Percentiles rank a stretch among this genome's conserved stretches.
Conservation (phyloP, 1,140 invertebrate genomes). For the Pachyrhynchus sulphureomaculatus region DNA sequence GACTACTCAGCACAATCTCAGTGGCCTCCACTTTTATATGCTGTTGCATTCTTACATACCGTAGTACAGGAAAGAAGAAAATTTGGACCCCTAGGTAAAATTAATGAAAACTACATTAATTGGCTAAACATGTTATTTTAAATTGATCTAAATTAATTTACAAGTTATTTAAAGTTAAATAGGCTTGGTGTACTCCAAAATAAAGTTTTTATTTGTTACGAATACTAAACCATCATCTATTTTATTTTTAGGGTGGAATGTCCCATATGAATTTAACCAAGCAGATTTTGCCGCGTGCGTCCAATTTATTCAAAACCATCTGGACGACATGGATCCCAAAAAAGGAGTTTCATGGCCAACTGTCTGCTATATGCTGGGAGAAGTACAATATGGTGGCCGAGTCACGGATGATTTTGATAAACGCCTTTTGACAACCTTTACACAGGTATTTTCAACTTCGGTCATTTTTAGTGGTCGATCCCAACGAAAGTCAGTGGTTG, state of each 20-base stretch:
- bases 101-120: too few species aligned
- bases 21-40: constrained; percentile 94
- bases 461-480: neutral
- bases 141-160: too few species aligned
- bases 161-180: too few species aligned
- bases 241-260: constrained; percentile 87
- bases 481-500: too few species aligned
- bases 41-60: constrained; percentile 91
- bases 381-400: constrained; percentile 94
- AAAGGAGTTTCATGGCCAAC: constrained; percentile 97
- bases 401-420: constrained; percentile 97
- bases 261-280: constrained; percentile 97
- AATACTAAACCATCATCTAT: too few species aligned
- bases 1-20: constrained; percentile 89
- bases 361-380: constrained; percentile 96
- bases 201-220: too few species aligned
- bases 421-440: constrained; percentile 85
- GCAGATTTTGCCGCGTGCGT: constrained; percentile 94
- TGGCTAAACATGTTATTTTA: too few species aligned
- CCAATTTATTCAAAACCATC: constrained; percentile 95
- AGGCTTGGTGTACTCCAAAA: too few species aligned
- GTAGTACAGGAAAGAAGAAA: constrained; percentile 92
- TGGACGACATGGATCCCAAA: constrained; percentile 96
- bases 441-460: constrained; percentile 58
- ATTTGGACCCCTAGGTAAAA: constrained; percentile 78